Evolutionary conservation across 2,797 vertebrate species (phyloP).

Genomic region (Silurus aristotelis): DNA sequence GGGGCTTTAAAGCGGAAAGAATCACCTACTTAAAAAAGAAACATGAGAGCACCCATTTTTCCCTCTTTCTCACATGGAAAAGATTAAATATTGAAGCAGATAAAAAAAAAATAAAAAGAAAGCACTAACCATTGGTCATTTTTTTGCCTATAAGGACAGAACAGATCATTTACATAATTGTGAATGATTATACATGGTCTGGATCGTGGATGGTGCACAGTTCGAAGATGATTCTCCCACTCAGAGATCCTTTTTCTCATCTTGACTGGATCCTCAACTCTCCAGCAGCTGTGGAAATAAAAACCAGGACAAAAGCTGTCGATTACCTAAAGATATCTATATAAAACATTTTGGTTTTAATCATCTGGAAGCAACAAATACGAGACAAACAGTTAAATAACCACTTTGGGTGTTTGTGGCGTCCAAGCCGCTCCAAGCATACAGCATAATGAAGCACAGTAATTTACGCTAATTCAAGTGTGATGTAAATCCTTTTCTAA

Average conservation of each 20-base stretch:
- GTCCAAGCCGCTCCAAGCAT: neutral
- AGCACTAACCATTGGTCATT: slow-evolving; percentile 78
- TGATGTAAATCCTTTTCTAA: slow-evolving; percentile 26
- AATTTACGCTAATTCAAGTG: slow-evolving; percentile 35
- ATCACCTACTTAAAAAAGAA: slow-evolving; percentile 66
- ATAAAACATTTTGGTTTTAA: neutral
- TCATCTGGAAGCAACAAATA: slow-evolving; percentile 1
- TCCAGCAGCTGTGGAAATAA: slow-evolving; percentile 80
- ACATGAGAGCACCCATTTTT: slow-evolving; percentile 53
- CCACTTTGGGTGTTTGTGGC: neutral
- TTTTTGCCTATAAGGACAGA: slow-evolving; percentile 68
- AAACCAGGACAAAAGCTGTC: neutral
- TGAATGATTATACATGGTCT: slow-evolving; percentile 69
- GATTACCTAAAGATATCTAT: neutral
- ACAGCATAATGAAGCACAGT: neutral
- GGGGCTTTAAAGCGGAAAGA: slow-evolving; percentile 63
- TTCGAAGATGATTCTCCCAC: slow-evolving; percentile 71
- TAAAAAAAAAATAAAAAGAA: slow-evolving; percentile 67
- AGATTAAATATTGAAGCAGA: slow-evolving; percentile 63
- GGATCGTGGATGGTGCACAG: slow-evolving; percentile 53
- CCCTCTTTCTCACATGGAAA: slow-evolving; percentile 53
- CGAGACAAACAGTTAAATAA: slow-evolving; percentile 15
- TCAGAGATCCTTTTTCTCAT: slow-evolving; percentile 57
- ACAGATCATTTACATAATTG: slow-evolving; percentile 79
- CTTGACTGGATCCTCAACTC: slow-evolving; percentile 82